phyloP scores from a whole-genome alignment of 2,888 invertebrate genomes.

The Drosophila anomalata region DNA sequence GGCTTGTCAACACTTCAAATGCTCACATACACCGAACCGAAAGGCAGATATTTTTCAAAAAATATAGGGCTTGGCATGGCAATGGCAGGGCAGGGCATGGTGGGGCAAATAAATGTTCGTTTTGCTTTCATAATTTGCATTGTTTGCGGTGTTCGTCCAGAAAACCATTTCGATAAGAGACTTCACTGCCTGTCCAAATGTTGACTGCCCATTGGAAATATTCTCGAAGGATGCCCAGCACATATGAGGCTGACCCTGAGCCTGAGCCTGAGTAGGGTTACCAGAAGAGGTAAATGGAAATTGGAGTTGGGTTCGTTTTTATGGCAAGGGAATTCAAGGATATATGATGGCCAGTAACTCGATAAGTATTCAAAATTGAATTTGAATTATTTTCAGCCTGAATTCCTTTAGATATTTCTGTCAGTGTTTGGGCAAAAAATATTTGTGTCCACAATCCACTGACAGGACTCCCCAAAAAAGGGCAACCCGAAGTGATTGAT shows the following conservation, averaged over 20 bases:
- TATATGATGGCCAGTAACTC: not conserved
- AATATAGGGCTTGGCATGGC: not conserved
- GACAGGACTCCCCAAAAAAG: slow-evolving; percentile 22
- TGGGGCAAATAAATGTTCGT: slow-evolving; percentile 48
- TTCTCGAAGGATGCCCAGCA: slow-evolving; percentile 14
- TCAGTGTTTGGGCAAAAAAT: slow-evolving; percentile 19
- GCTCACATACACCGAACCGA: slow-evolving; percentile 5
- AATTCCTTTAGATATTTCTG: slow-evolving; percentile 1
- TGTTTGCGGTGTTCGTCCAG: slow-evolving; percentile 65
- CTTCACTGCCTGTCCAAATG: slow-evolving; percentile 27
- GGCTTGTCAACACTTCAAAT: slow-evolving; percentile 63
- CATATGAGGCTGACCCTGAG: not conserved
- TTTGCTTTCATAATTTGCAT: slow-evolving; percentile 76
- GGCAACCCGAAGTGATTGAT: slow-evolving; percentile 67
- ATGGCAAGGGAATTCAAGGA: slow-evolving; percentile 10
- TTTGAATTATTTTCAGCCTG: not conserved
- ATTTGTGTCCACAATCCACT: slow-evolving; percentile 2
- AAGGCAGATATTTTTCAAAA: not conserved
- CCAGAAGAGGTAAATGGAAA: not conserved
- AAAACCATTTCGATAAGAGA: slow-evolving; percentile 48
- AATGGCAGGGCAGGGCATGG: not conserved
- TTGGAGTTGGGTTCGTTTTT: slow-evolving; percentile 11
- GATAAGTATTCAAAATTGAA: not conserved
- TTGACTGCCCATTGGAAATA: slow-evolving; percentile 26
- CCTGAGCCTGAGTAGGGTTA: not conserved